A percentile compares a stretch with the other conserved stretches of the same genome.
Evolutionary conservation across 2,113 vertebrate genomes (phyloP).

Genomic region (Elephas maximus): DNA sequence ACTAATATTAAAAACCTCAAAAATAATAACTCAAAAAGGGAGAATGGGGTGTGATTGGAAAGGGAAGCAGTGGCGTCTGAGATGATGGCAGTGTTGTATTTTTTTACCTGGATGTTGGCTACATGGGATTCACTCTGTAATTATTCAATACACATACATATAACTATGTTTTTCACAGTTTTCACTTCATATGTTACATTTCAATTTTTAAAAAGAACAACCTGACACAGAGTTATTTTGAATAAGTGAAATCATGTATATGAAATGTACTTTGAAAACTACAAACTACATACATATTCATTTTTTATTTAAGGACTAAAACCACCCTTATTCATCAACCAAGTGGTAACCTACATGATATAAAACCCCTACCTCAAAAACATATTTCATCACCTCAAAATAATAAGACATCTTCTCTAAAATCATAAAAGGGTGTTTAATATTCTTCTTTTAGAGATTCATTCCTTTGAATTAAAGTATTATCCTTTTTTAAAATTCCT

Average conservation of each 20-base stretch:
- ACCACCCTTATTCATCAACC: not conserved
- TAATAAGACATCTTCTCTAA: constrained; percentile 21
- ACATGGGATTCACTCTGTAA: constrained; percentile 25
- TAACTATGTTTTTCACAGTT: constrained; percentile 28
- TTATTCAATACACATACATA: constrained; percentile 19
- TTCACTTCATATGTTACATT: not conserved
- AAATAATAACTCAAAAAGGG: not conserved
- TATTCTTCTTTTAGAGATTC: constrained; percentile 11
- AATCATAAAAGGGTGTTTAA: constrained; percentile 34
- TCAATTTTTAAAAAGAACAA: constrained; percentile 54
- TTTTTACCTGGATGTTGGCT: not conserved
- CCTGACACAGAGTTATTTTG: not conserved
- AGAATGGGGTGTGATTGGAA: not conserved
- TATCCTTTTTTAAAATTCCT: constrained; percentile 40
- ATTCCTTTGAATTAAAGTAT: constrained; percentile 51
- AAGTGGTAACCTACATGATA: constrained; percentile 13
- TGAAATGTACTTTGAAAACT: constrained; percentile 54
- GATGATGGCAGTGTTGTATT: not conserved
- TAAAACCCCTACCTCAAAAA: constrained; percentile 42
- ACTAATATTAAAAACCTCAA: not conserved
- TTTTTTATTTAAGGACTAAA: constrained; percentile 42
- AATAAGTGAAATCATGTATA: constrained; percentile 30
- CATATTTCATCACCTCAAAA: not conserved
- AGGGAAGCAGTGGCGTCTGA: not conserved
- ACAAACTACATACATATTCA: constrained; percentile 32